These are phyloP conservation scores for Myotis daubentonii DNA, from an alignment of 2,797 vertebrate genomes.

Conservation along the genomic window DNA sequence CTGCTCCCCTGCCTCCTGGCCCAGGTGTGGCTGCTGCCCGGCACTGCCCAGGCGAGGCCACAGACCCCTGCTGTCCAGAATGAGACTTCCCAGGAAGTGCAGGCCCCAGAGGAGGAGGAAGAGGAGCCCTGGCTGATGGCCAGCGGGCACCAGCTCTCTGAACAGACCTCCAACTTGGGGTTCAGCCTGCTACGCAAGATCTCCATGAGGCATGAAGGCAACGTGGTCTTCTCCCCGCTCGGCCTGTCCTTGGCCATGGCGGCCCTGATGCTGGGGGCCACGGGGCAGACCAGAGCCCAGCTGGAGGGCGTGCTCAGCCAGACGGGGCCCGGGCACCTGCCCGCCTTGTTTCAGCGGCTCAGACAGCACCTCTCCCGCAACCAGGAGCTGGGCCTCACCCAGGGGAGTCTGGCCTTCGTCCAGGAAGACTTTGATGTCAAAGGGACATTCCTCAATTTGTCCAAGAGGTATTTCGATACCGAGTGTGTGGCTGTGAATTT, in stretches of 20 bases:
- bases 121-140: not conserved
- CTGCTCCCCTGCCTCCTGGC: constrained; percentile 53
- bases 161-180: constrained; percentile 91
- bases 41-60: constrained; percentile 26
- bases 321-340: constrained; percentile 82
- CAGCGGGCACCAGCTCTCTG: constrained; percentile 84
- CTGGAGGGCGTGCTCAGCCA: constrained; percentile 84
- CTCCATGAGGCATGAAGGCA: constrained; percentile 90
- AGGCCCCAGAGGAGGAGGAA: constrained; percentile 15
- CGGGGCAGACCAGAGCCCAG: constrained; percentile 87
- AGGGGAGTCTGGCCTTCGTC: constrained; percentile 90
- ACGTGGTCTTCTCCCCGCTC: constrained; percentile 93
- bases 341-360: constrained; percentile 89
- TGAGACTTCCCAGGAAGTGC: not conserved
- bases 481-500: constrained; percentile 90
- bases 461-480: constrained; percentile 89
- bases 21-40: constrained; percentile 63
- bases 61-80: constrained; percentile 11
- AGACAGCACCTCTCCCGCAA: constrained; percentile 87
- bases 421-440: constrained; percentile 84
- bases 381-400: constrained; percentile 86
- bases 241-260: constrained; percentile 89
- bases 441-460: constrained; percentile 87
- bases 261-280: constrained; percentile 87
- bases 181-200: constrained; percentile 94